phyloP scores from a whole-genome alignment of 2,888 invertebrate species.

The Notocelia uddmanniana region DNA sequence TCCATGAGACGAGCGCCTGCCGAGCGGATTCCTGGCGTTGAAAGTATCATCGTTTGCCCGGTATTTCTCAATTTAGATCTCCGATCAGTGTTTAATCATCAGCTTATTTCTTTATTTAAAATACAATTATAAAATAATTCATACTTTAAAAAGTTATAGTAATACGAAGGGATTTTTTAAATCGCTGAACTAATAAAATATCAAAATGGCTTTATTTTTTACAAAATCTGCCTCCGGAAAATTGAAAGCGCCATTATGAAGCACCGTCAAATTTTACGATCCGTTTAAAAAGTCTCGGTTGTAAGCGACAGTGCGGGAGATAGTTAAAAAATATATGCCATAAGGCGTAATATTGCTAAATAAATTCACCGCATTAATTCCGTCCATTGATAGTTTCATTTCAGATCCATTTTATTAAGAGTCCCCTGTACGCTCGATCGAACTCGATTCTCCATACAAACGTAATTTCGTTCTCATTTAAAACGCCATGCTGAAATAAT shows the following conservation, averaged over 20 bases:
- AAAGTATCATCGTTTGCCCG: too few species aligned
- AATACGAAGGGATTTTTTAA: constrained; percentile 29
- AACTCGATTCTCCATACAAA: too few species aligned
- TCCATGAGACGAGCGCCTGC: too few species aligned
- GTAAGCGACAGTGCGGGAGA: constrained; percentile 37
- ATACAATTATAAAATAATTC: constrained; percentile 15
- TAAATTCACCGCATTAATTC: not conserved
- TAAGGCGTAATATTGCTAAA: not conserved
- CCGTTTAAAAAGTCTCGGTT: constrained; percentile 42
- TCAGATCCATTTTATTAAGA: not conserved
- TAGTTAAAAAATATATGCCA: constrained; percentile 39
- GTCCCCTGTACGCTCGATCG: too few species aligned
- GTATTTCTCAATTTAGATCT: too few species aligned
- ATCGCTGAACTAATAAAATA: constrained; percentile 35
- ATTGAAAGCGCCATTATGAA: constrained; percentile 41
- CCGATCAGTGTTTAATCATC: too few species aligned
- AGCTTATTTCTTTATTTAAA: too few species aligned
- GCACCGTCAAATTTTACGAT: constrained; percentile 42
- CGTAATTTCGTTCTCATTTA: too few species aligned
- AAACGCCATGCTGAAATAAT: too few species aligned
- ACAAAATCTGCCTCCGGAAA: constrained; percentile 43
- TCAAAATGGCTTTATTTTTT: constrained; percentile 42
- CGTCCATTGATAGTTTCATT: not conserved
- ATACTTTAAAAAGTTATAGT: constrained; percentile 15
- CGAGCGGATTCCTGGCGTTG: too few species aligned